These are phyloP conservation scores for Eurytoma adleriae DNA, from an alignment of 2,888 invertebrate genomes.

Conservation along the genomic window DNA sequence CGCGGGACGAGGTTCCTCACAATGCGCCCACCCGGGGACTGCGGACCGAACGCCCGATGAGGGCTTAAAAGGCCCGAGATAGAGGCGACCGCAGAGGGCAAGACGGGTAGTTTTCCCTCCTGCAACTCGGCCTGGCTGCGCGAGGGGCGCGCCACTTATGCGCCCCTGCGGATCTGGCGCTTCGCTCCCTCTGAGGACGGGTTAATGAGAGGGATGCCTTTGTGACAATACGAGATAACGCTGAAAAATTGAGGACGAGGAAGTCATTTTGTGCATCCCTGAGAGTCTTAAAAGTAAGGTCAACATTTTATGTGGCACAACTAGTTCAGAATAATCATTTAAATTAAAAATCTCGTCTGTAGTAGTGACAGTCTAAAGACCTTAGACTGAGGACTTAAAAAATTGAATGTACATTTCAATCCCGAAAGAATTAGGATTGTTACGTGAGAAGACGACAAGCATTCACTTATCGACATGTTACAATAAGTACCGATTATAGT, in stretches of 20 bases:
- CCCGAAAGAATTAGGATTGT: too few species aligned
- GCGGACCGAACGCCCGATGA: slow-evolving; percentile 25
- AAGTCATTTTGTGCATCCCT: too few species aligned
- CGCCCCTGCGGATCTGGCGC: background rate
- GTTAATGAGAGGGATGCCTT: slow-evolving; percentile 23
- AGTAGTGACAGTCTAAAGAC: too few species aligned
- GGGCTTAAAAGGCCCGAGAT: slow-evolving; percentile 27
- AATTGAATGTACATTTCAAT: too few species aligned
- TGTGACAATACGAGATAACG: slow-evolving; percentile 2
- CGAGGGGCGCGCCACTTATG: background rate
- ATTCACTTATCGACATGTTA: too few species aligned
- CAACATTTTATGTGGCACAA: too few species aligned
- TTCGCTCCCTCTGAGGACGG: background rate
- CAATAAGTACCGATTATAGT: too few species aligned
- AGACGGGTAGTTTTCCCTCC: slow-evolving; percentile 11
- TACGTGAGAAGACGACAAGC: too few species aligned
- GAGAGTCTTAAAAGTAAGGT: too few species aligned
- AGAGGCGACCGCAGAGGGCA: background rate
- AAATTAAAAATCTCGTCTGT: too few species aligned
- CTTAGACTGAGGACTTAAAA: too few species aligned
- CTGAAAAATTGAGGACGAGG: slow-evolving; percentile 13
- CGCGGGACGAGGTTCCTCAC: slow-evolving; percentile 15
- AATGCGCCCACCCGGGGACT: slow-evolving; percentile 16
- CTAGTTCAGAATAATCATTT: too few species aligned
- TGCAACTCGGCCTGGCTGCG: slow-evolving; percentile 6